phyloP scores from a whole-genome alignment of 2,113 vertebrate species.

The Carlito syrichta region DNA sequence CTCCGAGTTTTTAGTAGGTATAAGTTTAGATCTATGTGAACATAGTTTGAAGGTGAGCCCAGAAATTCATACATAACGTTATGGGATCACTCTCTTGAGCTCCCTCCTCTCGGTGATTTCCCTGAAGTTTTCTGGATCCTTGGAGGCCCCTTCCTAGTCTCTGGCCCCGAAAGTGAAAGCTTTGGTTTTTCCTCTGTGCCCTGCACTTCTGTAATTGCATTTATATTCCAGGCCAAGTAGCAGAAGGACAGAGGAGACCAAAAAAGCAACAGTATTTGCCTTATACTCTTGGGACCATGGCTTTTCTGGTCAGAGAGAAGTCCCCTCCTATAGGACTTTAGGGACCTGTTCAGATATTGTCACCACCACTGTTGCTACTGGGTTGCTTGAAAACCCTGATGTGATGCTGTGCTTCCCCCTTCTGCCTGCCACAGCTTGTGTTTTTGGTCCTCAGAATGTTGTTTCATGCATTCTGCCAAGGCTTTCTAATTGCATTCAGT shows the following conservation, averaged over 20 bases:
- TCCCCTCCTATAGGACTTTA: not conserved
- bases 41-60: not conserved
- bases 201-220: not conserved
- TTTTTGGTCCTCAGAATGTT: not conserved
- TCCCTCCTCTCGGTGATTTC: not conserved
- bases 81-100: not conserved
- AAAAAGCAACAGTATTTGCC: not conserved
- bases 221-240: no score
- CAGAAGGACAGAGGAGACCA: no score
- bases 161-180: not conserved
- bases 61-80: not conserved
- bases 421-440: not conserved
- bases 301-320: no score
- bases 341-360: not conserved
- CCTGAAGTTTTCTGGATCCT: not conserved
- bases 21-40: not conserved
- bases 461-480: not conserved
- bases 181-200: not conserved
- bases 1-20: not conserved
- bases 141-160: not conserved
- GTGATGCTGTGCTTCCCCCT: no score
- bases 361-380: no score
- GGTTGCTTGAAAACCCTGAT: not conserved
- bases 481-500: not conserved
- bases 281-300: not conserved